A percentile compares a stretch with the other conserved stretches of the same genome.
These are phyloP conservation scores for Macrotis lagotis DNA, from an alignment of 2,113 vertebrate genomes.

Conservation along the genomic window DNA sequence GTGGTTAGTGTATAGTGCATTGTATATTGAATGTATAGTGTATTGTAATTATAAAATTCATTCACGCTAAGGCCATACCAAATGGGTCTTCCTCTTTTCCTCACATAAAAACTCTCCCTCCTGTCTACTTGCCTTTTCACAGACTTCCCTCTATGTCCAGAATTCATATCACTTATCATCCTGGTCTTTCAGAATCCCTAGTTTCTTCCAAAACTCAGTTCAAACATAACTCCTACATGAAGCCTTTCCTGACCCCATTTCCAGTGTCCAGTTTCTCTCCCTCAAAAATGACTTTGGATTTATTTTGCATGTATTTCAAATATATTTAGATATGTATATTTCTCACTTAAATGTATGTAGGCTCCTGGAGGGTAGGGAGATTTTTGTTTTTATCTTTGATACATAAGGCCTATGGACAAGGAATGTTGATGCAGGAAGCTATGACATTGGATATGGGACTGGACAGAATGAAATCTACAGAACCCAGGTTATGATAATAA, in stretches of 20 bases:
- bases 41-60: neutral
- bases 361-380: neutral
- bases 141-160: neutral
- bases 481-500: neutral
- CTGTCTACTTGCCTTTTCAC: neutral
- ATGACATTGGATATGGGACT: neutral
- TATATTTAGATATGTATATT: neutral
- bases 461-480: neutral
- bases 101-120: slow-evolving; percentile 30
- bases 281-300: neutral
- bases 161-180: neutral
- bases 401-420: neutral
- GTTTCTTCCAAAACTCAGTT: neutral
- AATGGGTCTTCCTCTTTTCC: slow-evolving; percentile 33
- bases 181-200: neutral
- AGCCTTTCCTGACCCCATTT: neutral
- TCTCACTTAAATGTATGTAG: neutral
- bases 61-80: slow-evolving; percentile 6
- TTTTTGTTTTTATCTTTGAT: neutral
- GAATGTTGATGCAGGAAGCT: neutral
- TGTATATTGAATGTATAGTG: slow-evolving; percentile 41
- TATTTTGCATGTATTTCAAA: neutral
- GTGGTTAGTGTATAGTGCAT: slow-evolving; percentile 6
- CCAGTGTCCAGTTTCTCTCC: neutral
- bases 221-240: neutral